Conservation (phyloP, 37 sponge, comb jelly and placozoan genomes). For the Axinella damicornis region DNA sequence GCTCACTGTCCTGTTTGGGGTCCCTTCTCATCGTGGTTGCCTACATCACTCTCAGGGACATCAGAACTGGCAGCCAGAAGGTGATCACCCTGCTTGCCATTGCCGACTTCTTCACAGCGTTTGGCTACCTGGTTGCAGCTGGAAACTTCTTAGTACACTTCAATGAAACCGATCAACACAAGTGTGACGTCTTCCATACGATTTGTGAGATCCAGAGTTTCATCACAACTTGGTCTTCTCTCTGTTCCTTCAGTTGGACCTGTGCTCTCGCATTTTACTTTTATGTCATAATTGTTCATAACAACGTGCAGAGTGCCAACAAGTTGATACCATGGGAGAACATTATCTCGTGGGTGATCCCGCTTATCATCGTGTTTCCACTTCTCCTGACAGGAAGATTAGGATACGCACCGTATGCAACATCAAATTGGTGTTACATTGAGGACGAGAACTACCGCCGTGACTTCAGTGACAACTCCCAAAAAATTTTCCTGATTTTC, state of each 20-base stretch:
- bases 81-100: conserved; percentile 65
- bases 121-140: conserved; percentile 54
- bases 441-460: background rate
- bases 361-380: conserved; percentile 28
- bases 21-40: conserved; percentile 63
- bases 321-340: conserved; percentile 52
- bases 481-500: background rate
- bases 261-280: conserved; percentile 66
- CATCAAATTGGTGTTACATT: conserved; percentile 72
- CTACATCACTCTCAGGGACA: conserved; percentile 43
- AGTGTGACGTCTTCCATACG: background rate
- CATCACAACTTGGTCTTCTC: conserved; percentile 67
- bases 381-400: conserved; percentile 15
- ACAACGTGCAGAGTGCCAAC: background rate
- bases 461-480: background rate
- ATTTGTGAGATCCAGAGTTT: conserved; percentile 67
- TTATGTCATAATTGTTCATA: conserved; percentile 4
- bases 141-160: conserved; percentile 27
- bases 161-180: background rate
- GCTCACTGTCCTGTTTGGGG: conserved; percentile 54
- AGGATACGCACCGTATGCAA: conserved; percentile 35
- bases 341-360: conserved; percentile 59
- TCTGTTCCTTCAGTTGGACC: conserved; percentile 79
- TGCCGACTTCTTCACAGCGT: conserved; percentile 63
- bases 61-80: conserved; percentile 38